These are phyloP conservation scores for Diarsia dahlii DNA, from an alignment of 2,888 invertebrate genomes.

Conservation along the genomic window DNA sequence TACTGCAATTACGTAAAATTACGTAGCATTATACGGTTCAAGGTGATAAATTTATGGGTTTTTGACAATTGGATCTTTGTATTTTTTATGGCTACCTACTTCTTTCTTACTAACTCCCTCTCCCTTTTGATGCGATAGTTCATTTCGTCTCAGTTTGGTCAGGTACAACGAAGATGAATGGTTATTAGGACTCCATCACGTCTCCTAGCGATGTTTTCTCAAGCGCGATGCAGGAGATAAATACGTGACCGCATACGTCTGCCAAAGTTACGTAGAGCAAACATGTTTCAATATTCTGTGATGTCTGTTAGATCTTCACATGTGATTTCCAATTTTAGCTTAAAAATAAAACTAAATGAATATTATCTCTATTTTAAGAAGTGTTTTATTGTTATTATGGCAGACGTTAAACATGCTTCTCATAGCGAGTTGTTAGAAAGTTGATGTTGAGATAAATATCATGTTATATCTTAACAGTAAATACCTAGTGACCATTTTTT, in stretches of 20 bases:
- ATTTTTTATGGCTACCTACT: constrained; percentile 20
- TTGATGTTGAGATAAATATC: constrained; percentile 41
- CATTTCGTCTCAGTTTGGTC: neutral
- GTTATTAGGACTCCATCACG: constrained; percentile 40
- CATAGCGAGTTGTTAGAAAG: constrained; percentile 59
- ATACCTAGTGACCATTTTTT: neutral
- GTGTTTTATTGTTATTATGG: constrained; percentile 47
- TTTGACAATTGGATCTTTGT: constrained; percentile 67
- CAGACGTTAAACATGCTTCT: constrained; percentile 35
- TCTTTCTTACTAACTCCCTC: neutral
- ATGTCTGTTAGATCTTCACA: constrained; percentile 13
- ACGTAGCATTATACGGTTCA: constrained; percentile 83
- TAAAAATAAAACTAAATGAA: constrained; percentile 30
- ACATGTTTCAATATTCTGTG: constrained; percentile 43
- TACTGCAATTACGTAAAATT: constrained; percentile 89
- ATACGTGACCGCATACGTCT: constrained; percentile 67
- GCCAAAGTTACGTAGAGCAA: constrained; percentile 64
- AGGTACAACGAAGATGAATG: neutral
- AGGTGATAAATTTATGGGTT: constrained; percentile 81
- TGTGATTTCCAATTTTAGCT: constrained; percentile 35
- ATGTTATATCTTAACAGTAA: constrained; percentile 34
- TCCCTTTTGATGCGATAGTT: neutral
- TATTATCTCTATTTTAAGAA: constrained; percentile 33
- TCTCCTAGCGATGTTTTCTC: constrained; percentile 66
- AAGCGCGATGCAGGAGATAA: constrained; percentile 61